A percentile compares a stretch with the other conserved stretches of the same genome.
phyloP scores from a whole-genome alignment of 2,113 vertebrate genomes.

The Corvus hawaiiensis region DNA sequence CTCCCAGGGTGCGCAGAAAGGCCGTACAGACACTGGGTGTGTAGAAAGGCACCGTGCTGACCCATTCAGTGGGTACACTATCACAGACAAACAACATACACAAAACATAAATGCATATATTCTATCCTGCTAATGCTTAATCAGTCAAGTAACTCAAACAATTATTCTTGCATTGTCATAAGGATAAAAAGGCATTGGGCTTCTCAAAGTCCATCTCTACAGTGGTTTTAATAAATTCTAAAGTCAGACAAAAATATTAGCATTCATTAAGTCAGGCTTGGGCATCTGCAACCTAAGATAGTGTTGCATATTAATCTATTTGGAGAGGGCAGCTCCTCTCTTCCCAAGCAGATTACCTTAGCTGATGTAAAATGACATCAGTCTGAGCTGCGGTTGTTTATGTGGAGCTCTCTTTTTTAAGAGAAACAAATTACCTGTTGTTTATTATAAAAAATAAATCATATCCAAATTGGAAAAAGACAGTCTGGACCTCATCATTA shows the following conservation, averaged over 20 bases:
- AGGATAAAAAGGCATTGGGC: neutral
- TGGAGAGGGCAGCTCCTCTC: neutral
- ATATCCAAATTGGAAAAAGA: neutral
- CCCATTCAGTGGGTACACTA: neutral
- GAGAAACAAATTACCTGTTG: neutral
- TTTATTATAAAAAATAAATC: neutral
- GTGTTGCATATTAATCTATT: neutral
- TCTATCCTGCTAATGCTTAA: neutral
- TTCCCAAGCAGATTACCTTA: neutral
- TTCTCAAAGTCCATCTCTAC: neutral
- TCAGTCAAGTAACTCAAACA: neutral
- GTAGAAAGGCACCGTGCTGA: neutral
- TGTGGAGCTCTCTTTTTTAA: neutral
- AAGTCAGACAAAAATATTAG: neutral
- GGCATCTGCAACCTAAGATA: neutral
- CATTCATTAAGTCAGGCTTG: neutral
- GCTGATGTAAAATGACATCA: neutral
- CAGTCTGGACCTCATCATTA: neutral
- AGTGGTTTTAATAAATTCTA: neutral
- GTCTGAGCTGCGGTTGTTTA: neutral
- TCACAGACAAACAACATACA: neutral
- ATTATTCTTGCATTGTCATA: neutral
- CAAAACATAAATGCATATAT: neutral
- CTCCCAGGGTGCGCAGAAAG: neutral
- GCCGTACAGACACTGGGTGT: rapidly evolving